Conservation (phyloP, 2,797 vertebrate species). For the Parambassis ranga region DNA sequence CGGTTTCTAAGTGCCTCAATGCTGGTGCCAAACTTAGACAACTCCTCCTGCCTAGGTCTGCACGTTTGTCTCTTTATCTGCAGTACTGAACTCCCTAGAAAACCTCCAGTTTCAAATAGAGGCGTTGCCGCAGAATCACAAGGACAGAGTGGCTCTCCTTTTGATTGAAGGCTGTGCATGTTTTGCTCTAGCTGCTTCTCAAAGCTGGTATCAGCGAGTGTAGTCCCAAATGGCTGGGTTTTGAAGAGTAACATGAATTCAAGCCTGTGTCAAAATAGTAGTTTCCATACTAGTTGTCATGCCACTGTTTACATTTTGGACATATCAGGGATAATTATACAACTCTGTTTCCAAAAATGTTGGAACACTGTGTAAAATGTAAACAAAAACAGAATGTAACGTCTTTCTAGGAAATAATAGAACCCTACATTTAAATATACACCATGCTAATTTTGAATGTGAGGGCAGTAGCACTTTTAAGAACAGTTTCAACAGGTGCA, state of each 20-base stretch:
- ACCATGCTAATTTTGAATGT: too few species aligned
- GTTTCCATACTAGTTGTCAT: slow-evolving; percentile 37
- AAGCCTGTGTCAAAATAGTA: slow-evolving; percentile 40
- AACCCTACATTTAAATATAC: too few species aligned
- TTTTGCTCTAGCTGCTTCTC: slow-evolving; percentile 36
- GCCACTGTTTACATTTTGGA: too few species aligned
- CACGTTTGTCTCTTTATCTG: slow-evolving; percentile 15
- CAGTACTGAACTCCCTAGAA: slow-evolving; percentile 10
- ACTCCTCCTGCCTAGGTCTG: slow-evolving; percentile 13
- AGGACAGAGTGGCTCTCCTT: slow-evolving; percentile 27
- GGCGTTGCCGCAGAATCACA: slow-evolving; percentile 27
- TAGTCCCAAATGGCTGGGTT: slow-evolving; percentile 25
- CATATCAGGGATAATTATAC: too few species aligned
- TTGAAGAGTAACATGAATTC: slow-evolving; percentile 27
- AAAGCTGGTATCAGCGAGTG: slow-evolving; percentile 40
- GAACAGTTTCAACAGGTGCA: too few species aligned
- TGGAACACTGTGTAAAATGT: too few species aligned
- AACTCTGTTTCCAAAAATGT: too few species aligned
- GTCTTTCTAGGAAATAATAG: too few species aligned
- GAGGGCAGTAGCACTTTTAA: too few species aligned
- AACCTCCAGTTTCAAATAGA: slow-evolving; percentile 30
- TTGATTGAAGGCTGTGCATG: slow-evolving; percentile 42
- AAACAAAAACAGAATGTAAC: too few species aligned
- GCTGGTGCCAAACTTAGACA: slow-evolving; percentile 30
- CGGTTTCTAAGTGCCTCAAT: slow-evolving; percentile 60